phyloP scores from a whole-genome alignment of 2,797 vertebrate genomes.

The Gymnopithys bicolor region DNA sequence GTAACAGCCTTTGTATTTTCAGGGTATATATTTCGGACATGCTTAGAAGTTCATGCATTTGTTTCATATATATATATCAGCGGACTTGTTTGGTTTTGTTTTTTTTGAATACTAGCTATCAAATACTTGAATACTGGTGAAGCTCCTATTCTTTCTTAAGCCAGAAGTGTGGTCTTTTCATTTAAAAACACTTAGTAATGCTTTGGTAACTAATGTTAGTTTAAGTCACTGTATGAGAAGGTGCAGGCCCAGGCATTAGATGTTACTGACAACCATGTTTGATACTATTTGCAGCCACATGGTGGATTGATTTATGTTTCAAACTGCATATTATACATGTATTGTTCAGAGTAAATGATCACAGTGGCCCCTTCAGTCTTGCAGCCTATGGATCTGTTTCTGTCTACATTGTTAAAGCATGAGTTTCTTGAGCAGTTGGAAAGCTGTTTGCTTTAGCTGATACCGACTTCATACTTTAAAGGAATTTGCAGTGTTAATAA shows the following conservation, averaged over 20 bases:
- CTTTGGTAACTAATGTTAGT: background rate
- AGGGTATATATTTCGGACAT: background rate
- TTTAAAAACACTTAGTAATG: background rate
- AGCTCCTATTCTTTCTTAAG: background rate
- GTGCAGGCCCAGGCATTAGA: background rate
- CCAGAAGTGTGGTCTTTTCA: background rate
- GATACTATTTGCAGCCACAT: background rate
- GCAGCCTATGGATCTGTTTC: background rate
- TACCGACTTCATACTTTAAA: background rate
- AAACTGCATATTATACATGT: background rate
- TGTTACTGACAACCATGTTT: background rate
- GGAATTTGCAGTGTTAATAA: background rate
- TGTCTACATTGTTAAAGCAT: background rate
- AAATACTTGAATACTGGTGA: background rate
- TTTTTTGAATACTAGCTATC: background rate
- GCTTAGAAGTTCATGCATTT: background rate
- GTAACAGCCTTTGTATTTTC: background rate
- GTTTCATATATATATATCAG: background rate
- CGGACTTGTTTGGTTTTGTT: background rate
- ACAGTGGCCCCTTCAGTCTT: background rate
- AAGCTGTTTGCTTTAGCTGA: conserved; percentile 17
- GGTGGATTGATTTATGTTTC: background rate
- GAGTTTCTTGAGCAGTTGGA: background rate
- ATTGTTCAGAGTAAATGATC: background rate
- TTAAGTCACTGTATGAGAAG: background rate